phyloP scores from a whole-genome alignment of 2,888 invertebrate genomes.

The Onchidella celtica region DNA sequence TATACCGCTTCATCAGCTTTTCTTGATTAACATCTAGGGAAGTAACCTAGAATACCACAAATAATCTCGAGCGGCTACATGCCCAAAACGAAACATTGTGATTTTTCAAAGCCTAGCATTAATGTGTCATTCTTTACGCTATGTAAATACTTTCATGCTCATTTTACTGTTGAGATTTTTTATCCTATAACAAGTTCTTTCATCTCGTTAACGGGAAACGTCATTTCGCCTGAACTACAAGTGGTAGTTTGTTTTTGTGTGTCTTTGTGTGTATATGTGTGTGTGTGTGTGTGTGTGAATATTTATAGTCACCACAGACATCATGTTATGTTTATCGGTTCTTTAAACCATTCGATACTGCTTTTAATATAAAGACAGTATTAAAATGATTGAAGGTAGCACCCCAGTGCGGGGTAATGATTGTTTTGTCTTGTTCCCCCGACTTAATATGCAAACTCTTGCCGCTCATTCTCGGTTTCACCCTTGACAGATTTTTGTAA shows the following conservation, averaged over 20 bases:
- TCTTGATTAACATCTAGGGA: too few species aligned
- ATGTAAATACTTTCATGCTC: not conserved
- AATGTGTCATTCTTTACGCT: not conserved
- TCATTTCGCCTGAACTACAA: too few species aligned
- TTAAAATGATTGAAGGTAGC: not conserved
- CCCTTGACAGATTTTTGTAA: constrained; percentile 11
- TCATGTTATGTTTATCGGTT: not conserved
- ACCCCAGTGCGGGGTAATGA: not conserved
- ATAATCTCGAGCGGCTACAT: not conserved
- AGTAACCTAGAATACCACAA: not conserved
- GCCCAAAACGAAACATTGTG: constrained; percentile 37
- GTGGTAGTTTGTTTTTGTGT: not conserved
- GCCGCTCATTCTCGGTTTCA: not conserved
- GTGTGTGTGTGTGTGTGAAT: too few species aligned
- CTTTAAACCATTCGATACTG: not conserved
- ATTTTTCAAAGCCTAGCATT: not conserved
- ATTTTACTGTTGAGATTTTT: not conserved
- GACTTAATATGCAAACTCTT: constrained; percentile 8
- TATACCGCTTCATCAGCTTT: too few species aligned
- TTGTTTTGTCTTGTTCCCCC: not conserved
- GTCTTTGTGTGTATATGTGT: too few species aligned
- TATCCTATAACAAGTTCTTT: not conserved
- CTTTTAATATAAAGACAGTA: not conserved
- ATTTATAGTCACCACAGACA: not conserved
- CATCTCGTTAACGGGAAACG: too few species aligned